Evolutionary conservation across 2,888 invertebrate species (phyloP).

Genomic region (Aspidiotus rigidus): DNA sequence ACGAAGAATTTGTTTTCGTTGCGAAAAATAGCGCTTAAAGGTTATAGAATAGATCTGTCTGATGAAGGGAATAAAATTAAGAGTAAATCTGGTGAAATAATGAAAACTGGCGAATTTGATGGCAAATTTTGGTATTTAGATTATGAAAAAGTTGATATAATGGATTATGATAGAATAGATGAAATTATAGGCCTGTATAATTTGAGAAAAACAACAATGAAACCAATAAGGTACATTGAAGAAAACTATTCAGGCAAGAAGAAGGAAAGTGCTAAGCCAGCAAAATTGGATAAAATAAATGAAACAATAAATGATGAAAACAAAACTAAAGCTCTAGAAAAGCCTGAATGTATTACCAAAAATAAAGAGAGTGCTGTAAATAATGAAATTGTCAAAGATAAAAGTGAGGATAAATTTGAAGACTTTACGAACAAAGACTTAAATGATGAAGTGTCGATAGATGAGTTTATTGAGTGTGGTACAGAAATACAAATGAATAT

Average conservation of each 20-base stretch:
- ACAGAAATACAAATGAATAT: not conserved
- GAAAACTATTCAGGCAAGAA: not conserved
- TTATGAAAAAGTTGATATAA: not conserved
- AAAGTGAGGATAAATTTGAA: not conserved
- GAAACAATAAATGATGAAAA: not conserved
- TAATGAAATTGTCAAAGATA: not conserved
- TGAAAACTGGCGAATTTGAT: not conserved
- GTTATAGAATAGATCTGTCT: not conserved
- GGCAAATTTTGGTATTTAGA: slow-evolving; percentile 7
- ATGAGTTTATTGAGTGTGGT: not conserved
- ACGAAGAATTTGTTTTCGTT: slow-evolving; percentile 6
- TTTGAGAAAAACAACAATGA: not conserved
- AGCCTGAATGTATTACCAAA: not conserved
- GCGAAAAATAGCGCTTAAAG: slow-evolving; percentile 1
- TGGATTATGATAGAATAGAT: not conserved
- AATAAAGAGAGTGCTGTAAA: not conserved
- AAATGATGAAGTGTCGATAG: slow-evolving; percentile 1
- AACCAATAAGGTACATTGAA: not conserved
- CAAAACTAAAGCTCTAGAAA: not conserved
- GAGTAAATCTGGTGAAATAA: not conserved
- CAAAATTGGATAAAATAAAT: not conserved
- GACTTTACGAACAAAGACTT: not conserved
- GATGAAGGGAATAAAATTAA: not conserved
- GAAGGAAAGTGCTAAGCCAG: not conserved
- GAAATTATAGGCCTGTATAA: not conserved